A percentile compares a stretch with the other conserved stretches of the same genome.
phyloP scores from a whole-genome alignment of 2,113 vertebrate species.

The Grammomys dolichurus region DNA sequence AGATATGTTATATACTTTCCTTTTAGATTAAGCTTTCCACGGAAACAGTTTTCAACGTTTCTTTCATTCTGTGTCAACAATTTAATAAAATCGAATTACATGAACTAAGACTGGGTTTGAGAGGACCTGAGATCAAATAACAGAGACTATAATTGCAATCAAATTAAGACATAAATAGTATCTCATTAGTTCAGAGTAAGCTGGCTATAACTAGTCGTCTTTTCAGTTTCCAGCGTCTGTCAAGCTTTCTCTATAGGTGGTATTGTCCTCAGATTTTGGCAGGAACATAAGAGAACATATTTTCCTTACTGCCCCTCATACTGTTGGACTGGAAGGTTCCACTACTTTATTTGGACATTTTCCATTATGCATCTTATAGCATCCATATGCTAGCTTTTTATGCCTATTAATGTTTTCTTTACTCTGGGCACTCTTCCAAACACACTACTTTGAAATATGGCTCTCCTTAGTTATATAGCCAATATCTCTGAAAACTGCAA shows the following conservation, averaged over 20 bases:
- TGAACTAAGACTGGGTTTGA: conserved; percentile 21
- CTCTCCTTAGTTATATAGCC: conserved; percentile 72
- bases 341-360: conserved; percentile 81
- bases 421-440: conserved; percentile 83
- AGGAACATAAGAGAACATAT: conserved; percentile 78
- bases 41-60: background rate
- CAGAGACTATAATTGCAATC: conserved; percentile 21
- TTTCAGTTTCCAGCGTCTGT: conserved; percentile 61
- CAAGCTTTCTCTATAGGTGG: conserved; percentile 79
- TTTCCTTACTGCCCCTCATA: conserved; percentile 76
- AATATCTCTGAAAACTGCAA: conserved; percentile 71
- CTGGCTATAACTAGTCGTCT: conserved; percentile 1
- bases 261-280: conserved; percentile 77
- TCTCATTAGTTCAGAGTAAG: conserved; percentile 57
- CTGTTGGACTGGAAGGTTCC: conserved; percentile 81
- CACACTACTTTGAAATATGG: conserved; percentile 76
- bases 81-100: conserved; percentile 30
- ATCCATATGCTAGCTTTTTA: conserved; percentile 85
- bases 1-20: background rate
- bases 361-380: conserved; percentile 82
- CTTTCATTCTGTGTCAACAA: conserved; percentile 12
- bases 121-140: background rate
- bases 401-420: conserved; percentile 86
- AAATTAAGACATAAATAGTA: conserved; percentile 47
- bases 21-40: background rate